Evolutionary conservation across 2,797 vertebrate species (phyloP).

Genomic region (Microctenopoma lineatum): DNA sequence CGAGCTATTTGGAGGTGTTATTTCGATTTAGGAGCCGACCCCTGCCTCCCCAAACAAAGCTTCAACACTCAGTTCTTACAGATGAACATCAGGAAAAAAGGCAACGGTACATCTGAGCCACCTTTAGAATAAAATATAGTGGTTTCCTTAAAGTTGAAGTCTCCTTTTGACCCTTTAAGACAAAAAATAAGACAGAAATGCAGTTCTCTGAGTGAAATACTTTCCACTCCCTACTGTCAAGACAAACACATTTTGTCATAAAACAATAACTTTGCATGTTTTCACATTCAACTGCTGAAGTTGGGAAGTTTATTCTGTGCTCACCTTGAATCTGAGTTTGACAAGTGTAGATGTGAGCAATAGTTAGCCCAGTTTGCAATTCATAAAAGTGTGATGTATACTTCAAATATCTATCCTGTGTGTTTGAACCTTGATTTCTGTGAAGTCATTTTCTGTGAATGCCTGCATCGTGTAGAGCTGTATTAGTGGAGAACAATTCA

Average conservation of each 20-base stretch:
- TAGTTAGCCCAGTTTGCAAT: neutral
- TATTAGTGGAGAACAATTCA: conserved; percentile 26
- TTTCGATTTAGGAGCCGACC: conserved; percentile 59
- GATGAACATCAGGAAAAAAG: conserved; percentile 10
- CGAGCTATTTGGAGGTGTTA: conserved; percentile 77
- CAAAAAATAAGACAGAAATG: too few species aligned
- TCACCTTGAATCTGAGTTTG: too few species aligned
- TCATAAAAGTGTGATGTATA: conserved; percentile 7
- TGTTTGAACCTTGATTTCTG: neutral
- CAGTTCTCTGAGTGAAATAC: too few species aligned
- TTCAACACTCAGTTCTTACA: conserved; percentile 10
- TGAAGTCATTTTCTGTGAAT: neutral
- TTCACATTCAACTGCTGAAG: too few species aligned
- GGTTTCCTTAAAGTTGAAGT: too few species aligned
- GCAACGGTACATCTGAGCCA: conserved; percentile 2
- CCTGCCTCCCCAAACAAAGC: conserved; percentile 29
- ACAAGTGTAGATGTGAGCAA: too few species aligned
- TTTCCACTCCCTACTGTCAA: too few species aligned
- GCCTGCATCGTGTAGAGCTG: neutral
- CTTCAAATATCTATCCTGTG: neutral
- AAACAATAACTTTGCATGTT: too few species aligned
- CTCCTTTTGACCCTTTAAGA: too few species aligned
- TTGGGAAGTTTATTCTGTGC: too few species aligned
- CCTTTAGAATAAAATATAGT: neutral
- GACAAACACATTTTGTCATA: too few species aligned